Percentiles rank a stretch among this genome's conserved stretches.
These are phyloP conservation scores for Melanocharis versteri DNA, from an alignment of 2,113 vertebrate species.

Conservation along the genomic window DNA sequence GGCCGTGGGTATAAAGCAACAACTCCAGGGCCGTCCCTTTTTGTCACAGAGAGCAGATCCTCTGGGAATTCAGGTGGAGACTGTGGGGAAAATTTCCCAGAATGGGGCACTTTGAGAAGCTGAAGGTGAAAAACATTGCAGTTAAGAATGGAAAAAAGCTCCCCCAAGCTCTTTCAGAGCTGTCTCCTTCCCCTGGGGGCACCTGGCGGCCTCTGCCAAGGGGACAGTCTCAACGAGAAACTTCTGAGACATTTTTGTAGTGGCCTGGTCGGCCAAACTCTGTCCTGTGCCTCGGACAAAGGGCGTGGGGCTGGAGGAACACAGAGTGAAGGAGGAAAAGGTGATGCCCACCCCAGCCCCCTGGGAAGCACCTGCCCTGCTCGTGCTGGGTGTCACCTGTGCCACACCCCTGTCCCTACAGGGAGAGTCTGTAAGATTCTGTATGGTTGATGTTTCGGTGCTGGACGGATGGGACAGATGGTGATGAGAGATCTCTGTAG, in stretches of 20 bases:
- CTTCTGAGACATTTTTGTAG: neutral
- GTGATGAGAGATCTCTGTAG: no score
- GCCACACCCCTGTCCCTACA: neutral
- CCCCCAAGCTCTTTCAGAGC: neutral
- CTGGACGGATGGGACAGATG: no score
- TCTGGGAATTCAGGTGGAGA: neutral
- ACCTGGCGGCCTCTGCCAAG: neutral
- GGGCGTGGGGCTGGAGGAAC: neutral
- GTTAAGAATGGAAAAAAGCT: neutral
- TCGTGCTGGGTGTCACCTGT: neutral
- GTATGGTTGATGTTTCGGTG: no score
- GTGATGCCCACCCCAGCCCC: fast-evolving
- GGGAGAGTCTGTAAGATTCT: no score
- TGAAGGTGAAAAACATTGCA: neutral
- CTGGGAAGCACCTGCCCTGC: fast-evolving
- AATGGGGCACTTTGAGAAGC: neutral
- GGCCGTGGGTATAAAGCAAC: neutral
- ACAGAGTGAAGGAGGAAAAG: neutral
- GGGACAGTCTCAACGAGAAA: neutral
- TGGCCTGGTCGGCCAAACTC: neutral
- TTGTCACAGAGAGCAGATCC: neutral
- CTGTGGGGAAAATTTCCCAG: neutral
- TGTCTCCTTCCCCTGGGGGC: neutral
- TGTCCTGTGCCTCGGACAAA: neutral
- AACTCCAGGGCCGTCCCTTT: neutral